phyloP scores from a whole-genome alignment of 1,140 invertebrate genomes.

The Chelonus insularis region DNA sequence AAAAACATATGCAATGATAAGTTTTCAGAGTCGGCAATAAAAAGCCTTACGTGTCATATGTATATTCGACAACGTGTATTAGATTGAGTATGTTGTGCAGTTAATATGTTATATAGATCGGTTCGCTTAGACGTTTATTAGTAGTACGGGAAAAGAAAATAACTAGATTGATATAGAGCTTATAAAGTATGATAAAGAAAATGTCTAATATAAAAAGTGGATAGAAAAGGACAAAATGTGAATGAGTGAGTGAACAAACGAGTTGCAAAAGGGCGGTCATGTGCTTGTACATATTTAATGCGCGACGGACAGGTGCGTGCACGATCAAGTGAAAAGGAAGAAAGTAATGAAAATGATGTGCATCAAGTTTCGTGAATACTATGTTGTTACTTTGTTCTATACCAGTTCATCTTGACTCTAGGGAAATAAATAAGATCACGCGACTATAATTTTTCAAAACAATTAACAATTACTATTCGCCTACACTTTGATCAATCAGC shows the following conservation, averaged over 20 bases:
- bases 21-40: no score
- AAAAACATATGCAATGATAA: no score
- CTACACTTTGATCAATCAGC: no score
- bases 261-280: conserved; percentile 37
- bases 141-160: no score
- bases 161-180: no score
- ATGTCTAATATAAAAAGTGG: neutral
- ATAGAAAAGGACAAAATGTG: neutral
- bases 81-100: no score
- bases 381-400: neutral
- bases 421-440: neutral
- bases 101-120: no score
- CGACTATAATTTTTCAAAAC: conserved; percentile 2
- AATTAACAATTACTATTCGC: neutral
- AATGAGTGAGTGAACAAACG: conserved; percentile 13
- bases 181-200: no score
- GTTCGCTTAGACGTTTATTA: no score
- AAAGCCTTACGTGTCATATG: no score
- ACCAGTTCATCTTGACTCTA: neutral
- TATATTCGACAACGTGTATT: no score
- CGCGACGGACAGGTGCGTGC: conserved; percentile 41
- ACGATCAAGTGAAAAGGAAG: conserved; percentile 6
- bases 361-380: neutral
- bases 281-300: conserved; percentile 40
- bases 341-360: neutral